Percentiles rank a stretch among this genome's conserved stretches.
phyloP scores from a whole-genome alignment of 2,113 vertebrate genomes.

The Larimichthys polyactis region DNA sequence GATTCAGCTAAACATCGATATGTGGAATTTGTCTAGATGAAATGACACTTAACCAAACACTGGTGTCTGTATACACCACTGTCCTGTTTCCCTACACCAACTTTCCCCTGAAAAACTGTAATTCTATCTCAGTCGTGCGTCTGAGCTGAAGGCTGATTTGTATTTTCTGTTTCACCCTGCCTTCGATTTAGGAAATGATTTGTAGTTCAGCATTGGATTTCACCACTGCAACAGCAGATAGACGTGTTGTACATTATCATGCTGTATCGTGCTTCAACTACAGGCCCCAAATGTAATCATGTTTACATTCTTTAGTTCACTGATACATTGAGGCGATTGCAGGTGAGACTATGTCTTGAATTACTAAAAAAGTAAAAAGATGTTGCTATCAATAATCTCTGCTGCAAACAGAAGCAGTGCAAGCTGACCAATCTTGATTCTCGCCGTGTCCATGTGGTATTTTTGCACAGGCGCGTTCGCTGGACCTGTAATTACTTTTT shows the following conservation, averaged over 20 bases:
- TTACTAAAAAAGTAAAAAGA: no score
- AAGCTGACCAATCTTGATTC: background rate
- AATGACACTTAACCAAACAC: no score
- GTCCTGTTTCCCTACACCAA: no score
- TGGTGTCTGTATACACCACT: no score
- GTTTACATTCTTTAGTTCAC: background rate
- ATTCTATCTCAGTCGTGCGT: no score
- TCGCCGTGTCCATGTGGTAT: background rate
- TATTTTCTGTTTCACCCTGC: background rate
- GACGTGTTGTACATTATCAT: background rate
- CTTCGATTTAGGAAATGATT: background rate
- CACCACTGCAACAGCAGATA: background rate
- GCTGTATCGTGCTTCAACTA: background rate
- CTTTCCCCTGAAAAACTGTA: no score
- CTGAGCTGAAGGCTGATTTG: no score
- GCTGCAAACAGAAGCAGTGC: background rate
- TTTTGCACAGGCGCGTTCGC: background rate
- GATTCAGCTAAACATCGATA: no score
- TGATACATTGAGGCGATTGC: background rate
- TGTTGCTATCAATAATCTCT: background rate
- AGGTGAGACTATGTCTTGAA: no score
- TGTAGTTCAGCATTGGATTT: background rate
- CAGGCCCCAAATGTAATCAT: no score
- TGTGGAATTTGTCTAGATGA: no score
- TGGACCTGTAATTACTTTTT: background rate